phyloP scores from a whole-genome alignment of 1,140 invertebrate genomes.

The Pemphigus obesinymphae region DNA sequence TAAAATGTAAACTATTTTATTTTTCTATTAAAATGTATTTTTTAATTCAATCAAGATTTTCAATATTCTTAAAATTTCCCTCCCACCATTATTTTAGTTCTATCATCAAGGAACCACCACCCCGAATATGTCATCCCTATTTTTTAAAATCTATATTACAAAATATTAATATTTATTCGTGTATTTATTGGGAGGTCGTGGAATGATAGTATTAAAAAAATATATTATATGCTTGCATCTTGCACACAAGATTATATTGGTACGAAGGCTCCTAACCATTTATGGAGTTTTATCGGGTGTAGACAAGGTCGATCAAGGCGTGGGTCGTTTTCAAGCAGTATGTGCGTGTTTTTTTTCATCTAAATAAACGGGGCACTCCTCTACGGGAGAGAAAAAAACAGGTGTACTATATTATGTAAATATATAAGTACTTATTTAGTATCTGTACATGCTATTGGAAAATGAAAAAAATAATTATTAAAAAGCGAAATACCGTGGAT shows the following conservation, averaged over 20 bases:
- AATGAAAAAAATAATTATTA: background rate
- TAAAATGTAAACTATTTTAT: no score
- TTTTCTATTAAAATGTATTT: no score
- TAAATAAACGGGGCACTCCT: conserved; percentile 14
- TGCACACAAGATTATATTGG: conserved; percentile 14
- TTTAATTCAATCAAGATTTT: no score
- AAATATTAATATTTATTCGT: no score
- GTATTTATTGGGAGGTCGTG: no score
- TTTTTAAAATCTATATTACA: no score
- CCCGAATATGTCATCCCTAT: no score
- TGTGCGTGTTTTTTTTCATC: background rate
- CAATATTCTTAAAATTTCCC: no score
- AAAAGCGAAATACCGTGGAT: background rate
- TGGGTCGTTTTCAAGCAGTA: conserved; percentile 11
- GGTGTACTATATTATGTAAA: background rate
- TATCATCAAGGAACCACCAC: no score
- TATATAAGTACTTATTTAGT: background rate
- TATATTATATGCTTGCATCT: background rate
- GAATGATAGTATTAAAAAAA: no score
- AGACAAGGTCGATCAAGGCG: conserved; percentile 36
- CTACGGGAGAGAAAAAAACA: background rate
- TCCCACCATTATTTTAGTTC: no score
- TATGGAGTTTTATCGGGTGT: conserved; percentile 36
- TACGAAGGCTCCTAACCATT: conserved; percentile 31
- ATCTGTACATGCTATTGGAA: background rate